phyloP scores from a whole-genome alignment of 2,888 invertebrate species.

The Patella ulyssiponensis region DNA sequence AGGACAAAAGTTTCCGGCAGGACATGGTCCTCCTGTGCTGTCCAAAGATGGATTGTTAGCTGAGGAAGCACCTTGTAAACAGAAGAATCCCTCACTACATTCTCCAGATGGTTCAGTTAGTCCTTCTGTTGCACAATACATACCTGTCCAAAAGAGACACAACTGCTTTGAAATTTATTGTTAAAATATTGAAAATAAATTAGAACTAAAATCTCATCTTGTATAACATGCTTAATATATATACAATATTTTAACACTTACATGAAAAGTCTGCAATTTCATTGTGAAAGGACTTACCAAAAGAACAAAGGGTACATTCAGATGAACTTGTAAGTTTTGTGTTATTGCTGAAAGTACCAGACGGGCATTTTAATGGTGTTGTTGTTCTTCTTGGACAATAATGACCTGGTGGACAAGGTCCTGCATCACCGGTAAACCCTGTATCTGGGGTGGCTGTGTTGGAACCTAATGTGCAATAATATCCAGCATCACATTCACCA shows the following conservation, averaged over 20 bases:
- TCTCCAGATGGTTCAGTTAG: conserved; percentile 59
- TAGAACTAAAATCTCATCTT: too few species aligned
- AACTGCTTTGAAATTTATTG: too few species aligned
- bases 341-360: conserved; percentile 58
- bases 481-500: conserved; percentile 59
- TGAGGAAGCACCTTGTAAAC: conserved; percentile 55
- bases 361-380: conserved; percentile 58
- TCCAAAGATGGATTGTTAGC: conserved; percentile 54
- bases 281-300: conserved; percentile 42
- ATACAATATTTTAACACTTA: too few species aligned
- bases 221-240: too few species aligned
- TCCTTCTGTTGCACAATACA: conserved; percentile 58
- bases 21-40: conserved; percentile 63
- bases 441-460: conserved; percentile 57
- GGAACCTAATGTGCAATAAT: conserved; percentile 61
- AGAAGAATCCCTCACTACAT: conserved; percentile 68
- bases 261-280: not conserved
- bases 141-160: not conserved
- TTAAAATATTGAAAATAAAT: too few species aligned
- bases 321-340: conserved; percentile 42
- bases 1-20: conserved; percentile 66
- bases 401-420: conserved; percentile 64
- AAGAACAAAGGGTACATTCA: conserved; percentile 53
- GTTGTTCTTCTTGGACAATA: conserved; percentile 58
- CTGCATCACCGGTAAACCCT: conserved; percentile 59